Percentiles rank a stretch among this genome's conserved stretches.
Evolutionary conservation across 2,888 invertebrate species (phyloP).

Genomic region (Drosophila kokeensis): DNA sequence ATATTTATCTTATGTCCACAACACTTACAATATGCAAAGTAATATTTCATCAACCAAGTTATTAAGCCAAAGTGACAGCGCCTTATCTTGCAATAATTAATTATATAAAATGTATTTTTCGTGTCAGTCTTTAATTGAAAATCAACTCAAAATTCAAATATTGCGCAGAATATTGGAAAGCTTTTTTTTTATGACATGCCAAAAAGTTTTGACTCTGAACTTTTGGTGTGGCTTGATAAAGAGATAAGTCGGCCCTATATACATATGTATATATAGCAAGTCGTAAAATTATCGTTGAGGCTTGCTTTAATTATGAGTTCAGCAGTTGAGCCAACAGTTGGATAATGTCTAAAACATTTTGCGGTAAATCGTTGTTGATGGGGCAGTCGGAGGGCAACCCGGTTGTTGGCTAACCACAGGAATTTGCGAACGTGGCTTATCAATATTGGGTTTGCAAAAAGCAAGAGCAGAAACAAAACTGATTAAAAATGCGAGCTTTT

Average conservation of each 20-base stretch:
- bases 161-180: constrained; percentile 1
- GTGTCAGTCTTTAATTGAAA: constrained; percentile 8
- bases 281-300: constrained; percentile 27
- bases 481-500: constrained; percentile 37
- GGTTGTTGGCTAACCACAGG: constrained; percentile 46
- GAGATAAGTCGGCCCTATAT: not conserved
- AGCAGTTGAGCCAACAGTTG: constrained; percentile 12
- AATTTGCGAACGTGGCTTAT: constrained; percentile 65
- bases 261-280: constrained; percentile 7
- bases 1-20: constrained; percentile 29
- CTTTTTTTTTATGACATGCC: constrained; percentile 4
- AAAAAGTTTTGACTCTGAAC: constrained; percentile 37
- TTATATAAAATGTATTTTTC: constrained; percentile 21
- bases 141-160: not conserved
- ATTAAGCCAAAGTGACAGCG: constrained; percentile 28
- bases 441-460: constrained; percentile 53
- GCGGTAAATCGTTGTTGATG: constrained; percentile 8
- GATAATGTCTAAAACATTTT: constrained; percentile 26
- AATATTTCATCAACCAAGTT: constrained; percentile 46
- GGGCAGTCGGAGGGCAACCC: not conserved
- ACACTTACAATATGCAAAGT: constrained; percentile 30
- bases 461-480: not conserved
- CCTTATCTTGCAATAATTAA: constrained; percentile 47
- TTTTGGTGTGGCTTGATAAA: constrained; percentile 22
- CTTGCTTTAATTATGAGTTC: constrained; percentile 40